Evolutionary conservation across 2,797 vertebrate species (phyloP).

Genomic region (Danio jaintianensis): DNA sequence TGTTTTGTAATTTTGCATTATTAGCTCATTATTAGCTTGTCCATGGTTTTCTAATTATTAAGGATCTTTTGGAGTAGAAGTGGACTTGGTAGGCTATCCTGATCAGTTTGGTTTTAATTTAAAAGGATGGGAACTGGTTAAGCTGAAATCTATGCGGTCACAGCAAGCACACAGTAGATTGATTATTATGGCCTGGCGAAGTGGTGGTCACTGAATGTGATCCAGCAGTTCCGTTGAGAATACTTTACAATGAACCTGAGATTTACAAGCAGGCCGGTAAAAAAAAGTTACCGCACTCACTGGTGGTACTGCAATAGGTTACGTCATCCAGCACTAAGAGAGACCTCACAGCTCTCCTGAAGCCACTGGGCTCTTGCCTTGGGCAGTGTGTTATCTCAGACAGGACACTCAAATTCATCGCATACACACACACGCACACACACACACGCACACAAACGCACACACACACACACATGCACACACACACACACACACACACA

Average conservation of each 20-base stretch:
- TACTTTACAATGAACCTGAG: slow-evolving; percentile 14
- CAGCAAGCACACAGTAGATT: slow-evolving; percentile 21
- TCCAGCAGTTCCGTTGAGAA: neutral
- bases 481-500: slow-evolving; percentile 1
- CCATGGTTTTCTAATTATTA: too few species aligned
- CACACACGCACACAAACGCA: neutral
- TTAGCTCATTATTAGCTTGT: neutral
- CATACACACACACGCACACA: neutral
- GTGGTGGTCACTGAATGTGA: slow-evolving; percentile 31
- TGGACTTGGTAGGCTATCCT: neutral
- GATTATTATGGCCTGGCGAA: slow-evolving; percentile 61
- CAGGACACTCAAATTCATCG: slow-evolving; percentile 51
- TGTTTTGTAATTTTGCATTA: too few species aligned
- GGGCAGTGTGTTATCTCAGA: slow-evolving; percentile 50
- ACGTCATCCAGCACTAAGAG: slow-evolving; percentile 12
- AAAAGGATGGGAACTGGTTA: neutral
- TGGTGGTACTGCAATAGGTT: slow-evolving; percentile 20
- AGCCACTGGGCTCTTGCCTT: slow-evolving; percentile 41
- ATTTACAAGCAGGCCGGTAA: slow-evolving; percentile 34
- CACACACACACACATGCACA: neutral
- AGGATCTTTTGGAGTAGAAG: neutral
- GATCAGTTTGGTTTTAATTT: neutral
- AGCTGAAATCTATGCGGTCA: neutral
- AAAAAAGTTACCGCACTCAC: slow-evolving; percentile 17
- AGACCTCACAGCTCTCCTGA: slow-evolving; percentile 41